Evolutionary conservation across 92 coral and sea anemone genomes (phyloP).

Genomic region (Epizoanthus scotinus): DNA sequence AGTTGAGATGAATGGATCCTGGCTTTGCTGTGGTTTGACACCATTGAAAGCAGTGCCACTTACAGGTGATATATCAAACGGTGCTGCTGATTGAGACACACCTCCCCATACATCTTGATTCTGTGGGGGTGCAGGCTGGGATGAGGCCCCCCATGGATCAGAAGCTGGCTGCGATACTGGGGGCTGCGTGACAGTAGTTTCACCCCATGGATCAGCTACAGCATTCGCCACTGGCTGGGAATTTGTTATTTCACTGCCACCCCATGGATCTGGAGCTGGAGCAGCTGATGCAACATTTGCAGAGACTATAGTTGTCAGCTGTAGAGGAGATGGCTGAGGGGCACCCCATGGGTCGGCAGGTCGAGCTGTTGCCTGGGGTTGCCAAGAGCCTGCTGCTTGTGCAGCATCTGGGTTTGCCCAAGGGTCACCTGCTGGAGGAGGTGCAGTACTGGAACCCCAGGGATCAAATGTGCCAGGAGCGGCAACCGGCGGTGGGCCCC

Average conservation of each 20-base stretch:
- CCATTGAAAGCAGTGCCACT: conserved; percentile 21
- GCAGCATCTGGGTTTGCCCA: conserved; percentile 44
- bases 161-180: conserved; percentile 39
- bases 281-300: conserved; percentile 16
- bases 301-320: conserved; percentile 36
- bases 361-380: conserved; percentile 48
- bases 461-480: conserved; percentile 63
- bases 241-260: conserved; percentile 24
- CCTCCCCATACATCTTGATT: conserved; percentile 34
- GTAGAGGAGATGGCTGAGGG: conserved; percentile 41
- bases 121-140: conserved; percentile 52
- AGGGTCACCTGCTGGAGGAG: conserved; percentile 13
- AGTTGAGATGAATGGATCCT: conserved; percentile 50
- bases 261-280: conserved; percentile 55
- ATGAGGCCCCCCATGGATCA: conserved; percentile 78
- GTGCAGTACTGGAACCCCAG: conserved; percentile 55
- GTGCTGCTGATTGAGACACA: conserved; percentile 27
- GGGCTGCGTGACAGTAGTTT: conserved; percentile 45
- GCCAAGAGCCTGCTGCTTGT: conserved; percentile 81
- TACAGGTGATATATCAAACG: conserved; percentile 37
- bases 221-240: conserved; percentile 52
- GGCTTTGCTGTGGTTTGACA: conserved; percentile 22
- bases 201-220: conserved; percentile 85
- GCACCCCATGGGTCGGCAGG: conserved; percentile 80
- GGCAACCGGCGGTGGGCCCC: conserved; percentile 42